phyloP scores from a whole-genome alignment of 2,113 vertebrate genomes.

The Trematomus loennbergii region DNA sequence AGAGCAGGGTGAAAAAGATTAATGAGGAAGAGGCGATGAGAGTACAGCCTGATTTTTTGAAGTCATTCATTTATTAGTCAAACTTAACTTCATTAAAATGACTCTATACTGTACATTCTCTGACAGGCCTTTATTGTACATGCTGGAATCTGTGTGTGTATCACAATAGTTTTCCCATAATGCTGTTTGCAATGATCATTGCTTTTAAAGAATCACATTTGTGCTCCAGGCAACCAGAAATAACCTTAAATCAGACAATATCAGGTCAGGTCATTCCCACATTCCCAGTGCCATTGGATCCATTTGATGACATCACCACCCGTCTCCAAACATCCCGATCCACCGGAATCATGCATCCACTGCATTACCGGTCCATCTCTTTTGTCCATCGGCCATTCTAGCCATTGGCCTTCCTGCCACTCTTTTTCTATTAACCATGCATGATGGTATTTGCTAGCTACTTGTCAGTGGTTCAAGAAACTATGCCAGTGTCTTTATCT shows the following conservation, averaged over 20 bases:
- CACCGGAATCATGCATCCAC: too few species aligned
- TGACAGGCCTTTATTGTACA: neutral
- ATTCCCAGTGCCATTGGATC: too few species aligned
- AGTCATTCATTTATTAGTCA: slow-evolving; percentile 15
- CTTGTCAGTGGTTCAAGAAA: too few species aligned
- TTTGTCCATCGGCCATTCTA: too few species aligned
- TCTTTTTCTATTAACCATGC: too few species aligned
- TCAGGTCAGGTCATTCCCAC: too few species aligned
- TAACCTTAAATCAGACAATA: neutral
- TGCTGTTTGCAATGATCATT: neutral
- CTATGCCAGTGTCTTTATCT: too few species aligned
- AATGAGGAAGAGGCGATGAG: slow-evolving; percentile 2
- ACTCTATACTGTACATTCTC: neutral
- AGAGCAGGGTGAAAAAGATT: neutral
- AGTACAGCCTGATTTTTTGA: neutral
- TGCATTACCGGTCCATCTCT: too few species aligned
- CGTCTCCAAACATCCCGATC: too few species aligned
- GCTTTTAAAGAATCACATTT: neutral
- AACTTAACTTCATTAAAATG: neutral
- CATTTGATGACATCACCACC: too few species aligned
- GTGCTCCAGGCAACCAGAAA: neutral
- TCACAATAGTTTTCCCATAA: neutral
- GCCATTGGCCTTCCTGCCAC: too few species aligned
- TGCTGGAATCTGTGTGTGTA: neutral
- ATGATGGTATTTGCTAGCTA: too few species aligned